Conservation (phyloP, 2,797 vertebrate genomes). For the Acanthis flammea region DNA sequence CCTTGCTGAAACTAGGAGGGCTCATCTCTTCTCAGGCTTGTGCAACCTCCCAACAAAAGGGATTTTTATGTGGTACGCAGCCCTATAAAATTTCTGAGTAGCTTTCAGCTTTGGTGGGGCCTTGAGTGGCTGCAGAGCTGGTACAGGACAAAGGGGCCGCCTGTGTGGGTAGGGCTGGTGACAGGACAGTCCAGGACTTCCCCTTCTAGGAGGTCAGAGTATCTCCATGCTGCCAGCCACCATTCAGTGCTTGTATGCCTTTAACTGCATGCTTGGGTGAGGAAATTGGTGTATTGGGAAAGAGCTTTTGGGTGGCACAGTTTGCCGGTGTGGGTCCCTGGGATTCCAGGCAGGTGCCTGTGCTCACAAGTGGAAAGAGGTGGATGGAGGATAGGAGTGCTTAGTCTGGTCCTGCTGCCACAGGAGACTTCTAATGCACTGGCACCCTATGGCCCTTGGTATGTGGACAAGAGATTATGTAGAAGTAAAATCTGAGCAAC, state of each 20-base stretch:
- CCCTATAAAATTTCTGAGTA: background rate
- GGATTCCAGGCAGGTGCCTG: background rate
- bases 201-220: background rate
- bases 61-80: background rate
- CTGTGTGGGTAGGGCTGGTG: background rate
- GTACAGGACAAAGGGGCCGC: background rate
- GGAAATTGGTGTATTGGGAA: background rate
- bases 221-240: background rate
- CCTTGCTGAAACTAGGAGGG: background rate
- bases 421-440: background rate
- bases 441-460: background rate
- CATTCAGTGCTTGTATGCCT: background rate
- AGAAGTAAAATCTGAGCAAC: background rate
- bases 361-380: background rate
- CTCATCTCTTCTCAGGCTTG: background rate
- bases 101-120: background rate
- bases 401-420: background rate
- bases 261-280: background rate
- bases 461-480: accelerated
- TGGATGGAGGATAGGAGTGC: background rate
- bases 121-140: background rate
- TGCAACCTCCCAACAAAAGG: background rate
- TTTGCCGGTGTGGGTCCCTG: background rate
- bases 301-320: background rate
- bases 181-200: background rate